These are phyloP conservation scores for Chironomus tentans DNA, from an alignment of 2,888 invertebrate genomes.

Conservation along the genomic window DNA sequence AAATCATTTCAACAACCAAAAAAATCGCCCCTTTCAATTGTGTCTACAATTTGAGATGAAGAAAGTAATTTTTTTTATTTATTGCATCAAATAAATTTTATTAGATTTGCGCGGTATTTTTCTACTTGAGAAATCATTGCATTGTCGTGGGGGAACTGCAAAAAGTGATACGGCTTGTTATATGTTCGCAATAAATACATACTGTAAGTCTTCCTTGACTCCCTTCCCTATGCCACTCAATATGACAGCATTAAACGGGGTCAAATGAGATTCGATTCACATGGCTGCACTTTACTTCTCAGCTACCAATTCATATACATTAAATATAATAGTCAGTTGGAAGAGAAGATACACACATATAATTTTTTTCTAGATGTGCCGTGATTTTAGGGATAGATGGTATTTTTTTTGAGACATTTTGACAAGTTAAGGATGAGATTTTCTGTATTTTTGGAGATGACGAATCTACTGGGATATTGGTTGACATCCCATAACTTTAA, in stretches of 20 bases:
- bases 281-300: conserved; percentile 8
- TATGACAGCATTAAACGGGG: conserved; percentile 5
- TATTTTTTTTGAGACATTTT: no score
- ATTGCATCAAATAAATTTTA: conserved; percentile 22
- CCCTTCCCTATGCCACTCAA: not conserved
- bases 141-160: not conserved
- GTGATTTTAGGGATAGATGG: no score
- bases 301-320: not conserved
- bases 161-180: not conserved
- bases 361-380: no score
- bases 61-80: conserved; percentile 3
- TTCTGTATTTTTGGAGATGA: no score
- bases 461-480: no score
- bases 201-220: no score
- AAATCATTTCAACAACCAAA: no score
- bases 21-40: no score
- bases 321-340: not conserved
- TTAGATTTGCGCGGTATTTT: conserved; percentile 2
- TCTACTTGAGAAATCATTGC: not conserved
- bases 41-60: no score
- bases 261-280: conserved; percentile 18
- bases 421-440: no score
- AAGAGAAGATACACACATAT: no score
- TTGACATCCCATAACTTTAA: no score
- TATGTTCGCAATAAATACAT: not conserved